Evolutionary conservation across 1,140 invertebrate genomes (phyloP).

Genomic region (Drosophila littoralis): DNA sequence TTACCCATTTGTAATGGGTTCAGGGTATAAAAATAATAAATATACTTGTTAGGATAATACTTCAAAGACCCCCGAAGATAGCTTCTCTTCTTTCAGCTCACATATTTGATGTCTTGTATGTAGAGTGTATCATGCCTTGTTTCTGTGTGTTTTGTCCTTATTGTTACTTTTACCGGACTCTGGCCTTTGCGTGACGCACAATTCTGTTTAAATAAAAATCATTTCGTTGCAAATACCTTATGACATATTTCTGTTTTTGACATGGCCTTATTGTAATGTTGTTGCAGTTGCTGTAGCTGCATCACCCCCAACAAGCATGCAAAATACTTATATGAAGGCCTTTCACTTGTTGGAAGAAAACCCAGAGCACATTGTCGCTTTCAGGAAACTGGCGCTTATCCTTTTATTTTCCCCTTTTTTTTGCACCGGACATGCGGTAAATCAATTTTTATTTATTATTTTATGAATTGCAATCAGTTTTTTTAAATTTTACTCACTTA

Average conservation of each 20-base stretch:
- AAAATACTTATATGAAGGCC: constrained; percentile 37
- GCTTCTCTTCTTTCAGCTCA: neutral
- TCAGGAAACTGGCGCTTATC: constrained; percentile 32
- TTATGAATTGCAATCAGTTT: constrained; percentile 76
- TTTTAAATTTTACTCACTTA: constrained; percentile 70
- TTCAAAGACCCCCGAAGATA: neutral
- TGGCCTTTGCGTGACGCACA: constrained; percentile 28
- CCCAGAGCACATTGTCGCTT: constrained; percentile 66
- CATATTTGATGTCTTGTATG: neutral
- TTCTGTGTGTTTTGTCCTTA: constrained; percentile 15
- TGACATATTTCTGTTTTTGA: constrained; percentile 67
- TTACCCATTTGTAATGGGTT: no score
- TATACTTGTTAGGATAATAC: neutral
- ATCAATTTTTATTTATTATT: constrained; percentile 83
- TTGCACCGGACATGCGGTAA: constrained; percentile 64
- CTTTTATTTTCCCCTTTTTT: constrained; percentile 6
- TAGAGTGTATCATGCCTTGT: constrained; percentile 6
- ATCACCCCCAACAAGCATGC: neutral
- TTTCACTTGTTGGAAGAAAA: constrained; percentile 62
- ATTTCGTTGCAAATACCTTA: constrained; percentile 67
- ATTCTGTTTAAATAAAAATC: constrained; percentile 75
- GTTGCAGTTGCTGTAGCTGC: constrained; percentile 12
- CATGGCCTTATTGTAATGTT: constrained; percentile 55
- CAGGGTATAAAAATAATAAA: no score
- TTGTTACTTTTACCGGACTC: constrained; percentile 1